Percentiles rank a stretch among this genome's conserved stretches.
Evolutionary conservation across 2,113 vertebrate species (phyloP).

Genomic region (Triplophysa dalaica): DNA sequence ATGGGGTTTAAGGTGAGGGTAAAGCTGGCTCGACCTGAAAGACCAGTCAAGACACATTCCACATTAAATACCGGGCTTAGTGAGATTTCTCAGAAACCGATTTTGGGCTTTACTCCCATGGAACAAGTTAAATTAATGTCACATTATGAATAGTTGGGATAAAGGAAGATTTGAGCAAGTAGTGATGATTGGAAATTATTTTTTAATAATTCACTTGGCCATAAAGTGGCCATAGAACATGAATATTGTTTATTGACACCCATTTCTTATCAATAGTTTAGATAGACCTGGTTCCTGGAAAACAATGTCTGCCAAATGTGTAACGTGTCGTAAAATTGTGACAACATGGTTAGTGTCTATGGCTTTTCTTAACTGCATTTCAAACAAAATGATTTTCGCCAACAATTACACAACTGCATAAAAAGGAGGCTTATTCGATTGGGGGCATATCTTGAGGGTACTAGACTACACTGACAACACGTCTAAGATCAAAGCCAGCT

Average conservation of each 20-base stretch:
- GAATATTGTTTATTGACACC: neutral
- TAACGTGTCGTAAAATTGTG: neutral
- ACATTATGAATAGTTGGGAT: neutral
- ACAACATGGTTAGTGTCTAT: neutral
- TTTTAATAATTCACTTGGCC: too few relatives aligned
- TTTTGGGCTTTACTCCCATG: slow-evolving; percentile 36
- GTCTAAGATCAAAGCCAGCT: slow-evolving; percentile 52
- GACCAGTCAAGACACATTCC: slow-evolving; percentile 66
- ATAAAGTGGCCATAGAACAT: neutral
- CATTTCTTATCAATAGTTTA: too few relatives aligned
- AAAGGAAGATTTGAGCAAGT: neutral
- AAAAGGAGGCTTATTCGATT: slow-evolving; percentile 11
- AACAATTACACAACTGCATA: neutral
- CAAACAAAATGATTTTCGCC: neutral
- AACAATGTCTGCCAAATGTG: neutral
- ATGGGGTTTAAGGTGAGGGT: slow-evolving; percentile 76
- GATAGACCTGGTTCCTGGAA: too few relatives aligned
- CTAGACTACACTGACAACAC: slow-evolving; percentile 32
- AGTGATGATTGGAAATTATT: neutral
- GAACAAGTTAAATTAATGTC: neutral
- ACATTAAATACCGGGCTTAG: slow-evolving; percentile 63
- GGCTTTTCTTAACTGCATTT: neutral
- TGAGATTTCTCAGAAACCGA: slow-evolving; percentile 38
- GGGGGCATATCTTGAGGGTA: slow-evolving; percentile 22
- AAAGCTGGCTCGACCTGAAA: slow-evolving; percentile 75